Conservation (phyloP, 2,113 vertebrate genomes). For the Cardinalis cardinalis region DNA sequence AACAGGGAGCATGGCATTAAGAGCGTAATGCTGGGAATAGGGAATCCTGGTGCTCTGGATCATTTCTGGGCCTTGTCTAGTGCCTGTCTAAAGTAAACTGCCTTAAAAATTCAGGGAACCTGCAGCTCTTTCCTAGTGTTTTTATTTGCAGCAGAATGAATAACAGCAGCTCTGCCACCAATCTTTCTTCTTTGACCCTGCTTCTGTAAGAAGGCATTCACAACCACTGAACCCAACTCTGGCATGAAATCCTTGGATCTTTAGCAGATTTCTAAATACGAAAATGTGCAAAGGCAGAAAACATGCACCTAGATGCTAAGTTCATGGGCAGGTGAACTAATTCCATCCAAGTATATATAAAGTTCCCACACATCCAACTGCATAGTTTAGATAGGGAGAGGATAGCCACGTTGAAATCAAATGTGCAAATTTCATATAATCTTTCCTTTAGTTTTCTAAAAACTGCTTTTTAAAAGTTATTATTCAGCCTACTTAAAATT, state of each 20-base stretch:
- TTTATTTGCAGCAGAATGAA: background rate
- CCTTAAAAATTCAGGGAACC: background rate
- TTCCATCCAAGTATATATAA: background rate
- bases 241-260: background rate
- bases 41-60: background rate
- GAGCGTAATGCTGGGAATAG: background rate
- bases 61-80: background rate
- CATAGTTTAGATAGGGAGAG: background rate
- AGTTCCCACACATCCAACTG: background rate
- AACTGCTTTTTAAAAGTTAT: background rate
- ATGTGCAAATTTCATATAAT: background rate
- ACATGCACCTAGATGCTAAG: background rate
- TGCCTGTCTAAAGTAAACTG: background rate
- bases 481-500: background rate
- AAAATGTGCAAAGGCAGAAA: background rate
- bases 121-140: background rate
- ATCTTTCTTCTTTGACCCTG: background rate
- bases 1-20: background rate
- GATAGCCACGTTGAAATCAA: background rate
- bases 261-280: background rate
- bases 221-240: background rate
- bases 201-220: background rate
- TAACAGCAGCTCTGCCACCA: background rate
- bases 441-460: background rate
- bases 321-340: background rate